Percentiles rank a stretch among this genome's conserved stretches.
Conservation (phyloP, 2,888 invertebrate genomes). For the Trissoscelio sp. region DNA sequence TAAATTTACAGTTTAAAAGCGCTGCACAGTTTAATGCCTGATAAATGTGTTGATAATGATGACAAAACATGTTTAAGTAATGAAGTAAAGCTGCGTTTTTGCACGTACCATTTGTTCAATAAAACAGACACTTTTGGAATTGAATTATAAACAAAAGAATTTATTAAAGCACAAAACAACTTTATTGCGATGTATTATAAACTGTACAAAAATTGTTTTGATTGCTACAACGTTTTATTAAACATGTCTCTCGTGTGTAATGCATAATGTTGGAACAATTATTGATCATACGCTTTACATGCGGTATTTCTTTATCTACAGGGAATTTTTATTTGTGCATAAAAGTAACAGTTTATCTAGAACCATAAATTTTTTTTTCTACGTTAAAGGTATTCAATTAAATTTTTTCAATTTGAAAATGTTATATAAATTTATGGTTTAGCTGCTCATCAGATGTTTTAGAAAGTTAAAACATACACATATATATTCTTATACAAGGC, state of each 20-base stretch:
- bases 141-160: constrained; percentile 1
- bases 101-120: neutral
- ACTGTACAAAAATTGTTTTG: too few species aligned
- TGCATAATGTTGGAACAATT: neutral
- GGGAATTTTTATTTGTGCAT: too few species aligned
- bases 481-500: too few species aligned
- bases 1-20: neutral
- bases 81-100: neutral
- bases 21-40: neutral
- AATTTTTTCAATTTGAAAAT: constrained; percentile 10
- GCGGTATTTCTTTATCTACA: neutral
- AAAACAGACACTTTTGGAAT: neutral
- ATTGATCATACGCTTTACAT: neutral
- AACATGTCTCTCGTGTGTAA: neutral
- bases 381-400: constrained; percentile 7
- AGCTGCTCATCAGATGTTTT: constrained; percentile 39
- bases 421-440: constrained; percentile 29
- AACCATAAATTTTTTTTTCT: neutral
- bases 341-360: neutral
- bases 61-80: neutral
- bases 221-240: neutral
- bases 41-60: neutral
- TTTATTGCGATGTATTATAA: too few species aligned
- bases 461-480: constrained; percentile 41
- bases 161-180: too few species aligned